Evolutionary conservation across 2,797 vertebrate genomes (phyloP), one percentile per base, ranked within the genome.

Genomic region (Bradypodion pumilum): DNA sequence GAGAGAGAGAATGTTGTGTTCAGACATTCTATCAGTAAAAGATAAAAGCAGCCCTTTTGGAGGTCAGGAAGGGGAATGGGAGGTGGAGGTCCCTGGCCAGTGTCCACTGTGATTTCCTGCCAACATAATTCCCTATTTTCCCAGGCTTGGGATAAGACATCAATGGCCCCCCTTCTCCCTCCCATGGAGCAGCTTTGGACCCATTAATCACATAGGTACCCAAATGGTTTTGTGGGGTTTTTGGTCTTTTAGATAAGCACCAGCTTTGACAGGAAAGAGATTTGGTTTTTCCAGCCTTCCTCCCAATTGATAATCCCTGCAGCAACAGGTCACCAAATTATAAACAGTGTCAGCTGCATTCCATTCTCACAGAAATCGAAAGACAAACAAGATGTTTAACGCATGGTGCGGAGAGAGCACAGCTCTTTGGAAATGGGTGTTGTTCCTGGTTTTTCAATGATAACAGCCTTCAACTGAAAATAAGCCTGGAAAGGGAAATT

Each of bases 211-310:
- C 74, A 76, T 19, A 86, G 90, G 80, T 52, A 85, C 66, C 63
- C 74, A 68, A 76, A 29, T 46, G 62, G 85, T 86, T 80, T 84
- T 93, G 89, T 92, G 63, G n/a, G 63, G 63, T 83, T n/a, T 68
- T 19, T 37, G 86, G 86, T 90, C 88, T 90, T 91, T 74, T 63
- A 92, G 92, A 94, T 94, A 94, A 94, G 90, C 88, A 88, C 16
- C 40, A 86, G 68, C 46, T 93, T 94, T 92, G 93, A 74, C 93
- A 94, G 93, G 93, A 94, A 94, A 85, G 88, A 94, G 93, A 94
- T 91, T 92, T 91, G 70, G 52, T 81, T 35, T 94, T 93, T 92
- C 88, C 91, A 94, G 89, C 23, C 42, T 63, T 85, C 90, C 87
- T 91, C 73, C 0, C 12, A 0, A 81, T 15, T 0, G 86, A 94